Evolutionary conservation across 2,113 vertebrate species (phyloP).

Genomic region (Urocolius indicus): DNA sequence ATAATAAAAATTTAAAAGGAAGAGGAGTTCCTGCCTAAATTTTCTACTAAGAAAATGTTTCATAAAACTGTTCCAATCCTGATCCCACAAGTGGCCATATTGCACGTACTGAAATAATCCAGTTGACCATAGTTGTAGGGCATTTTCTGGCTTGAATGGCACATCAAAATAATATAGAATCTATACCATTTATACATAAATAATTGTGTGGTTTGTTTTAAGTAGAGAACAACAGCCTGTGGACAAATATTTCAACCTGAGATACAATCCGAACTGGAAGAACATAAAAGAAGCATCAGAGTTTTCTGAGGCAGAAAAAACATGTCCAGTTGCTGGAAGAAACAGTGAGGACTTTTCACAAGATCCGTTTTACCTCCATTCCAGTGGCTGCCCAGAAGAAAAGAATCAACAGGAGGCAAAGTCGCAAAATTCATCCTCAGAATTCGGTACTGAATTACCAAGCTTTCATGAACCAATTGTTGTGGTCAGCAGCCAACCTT

Average conservation of each 20-base stretch:
- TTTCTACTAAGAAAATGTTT: not conserved
- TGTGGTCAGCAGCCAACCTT: accelerated
- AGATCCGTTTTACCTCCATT: conserved; percentile 42
- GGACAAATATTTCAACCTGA: conserved; percentile 76
- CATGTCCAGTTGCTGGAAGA: not conserved
- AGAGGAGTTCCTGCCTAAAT: not conserved
- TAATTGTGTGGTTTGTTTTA: not conserved
- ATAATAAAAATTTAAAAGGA: not conserved
- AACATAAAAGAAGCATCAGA: conserved; percentile 22
- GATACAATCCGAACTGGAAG: conserved; percentile 84
- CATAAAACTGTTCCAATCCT: not conserved
- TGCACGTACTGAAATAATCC: not conserved
- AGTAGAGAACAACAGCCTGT: conserved; percentile 14
- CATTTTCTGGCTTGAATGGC: not conserved
- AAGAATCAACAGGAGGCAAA: not conserved
- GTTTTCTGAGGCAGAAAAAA: not conserved
- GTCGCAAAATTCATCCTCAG: not conserved
- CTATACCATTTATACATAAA: not conserved
- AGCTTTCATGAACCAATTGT: not conserved
- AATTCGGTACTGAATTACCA: not conserved
- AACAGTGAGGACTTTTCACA: not conserved
- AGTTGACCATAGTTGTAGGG: not conserved
- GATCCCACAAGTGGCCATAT: not conserved
- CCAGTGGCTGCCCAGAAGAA: not conserved
- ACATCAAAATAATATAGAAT: not conserved